A percentile compares a stretch with the other conserved stretches of the same genome.
phyloP scores from a whole-genome alignment of 1,140 invertebrate genomes.

The Drosophila navojoa region DNA sequence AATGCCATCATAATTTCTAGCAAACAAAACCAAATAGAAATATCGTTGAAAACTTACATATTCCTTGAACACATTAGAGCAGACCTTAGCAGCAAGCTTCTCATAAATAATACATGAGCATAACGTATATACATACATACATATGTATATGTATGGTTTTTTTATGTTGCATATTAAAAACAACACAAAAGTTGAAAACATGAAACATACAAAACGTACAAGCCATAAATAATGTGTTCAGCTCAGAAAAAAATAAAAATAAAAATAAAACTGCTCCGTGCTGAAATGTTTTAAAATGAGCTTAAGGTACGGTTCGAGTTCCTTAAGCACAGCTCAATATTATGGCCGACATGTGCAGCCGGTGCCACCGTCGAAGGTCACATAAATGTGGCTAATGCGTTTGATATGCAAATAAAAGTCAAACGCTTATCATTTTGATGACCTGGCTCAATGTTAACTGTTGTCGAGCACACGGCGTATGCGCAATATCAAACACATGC shows the following conservation, averaged over 20 bases:
- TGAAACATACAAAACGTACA: slow-evolving; percentile 48
- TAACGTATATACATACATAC: slow-evolving; percentile 13
- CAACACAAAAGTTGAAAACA: neutral
- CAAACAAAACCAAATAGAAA: slow-evolving; percentile 15
- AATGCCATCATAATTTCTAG: slow-evolving; percentile 27
- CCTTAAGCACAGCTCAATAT: slow-evolving; percentile 50
- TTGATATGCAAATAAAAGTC: slow-evolving; percentile 68
- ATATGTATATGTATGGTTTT: neutral
- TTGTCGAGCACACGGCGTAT: slow-evolving; percentile 47
- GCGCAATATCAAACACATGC: slow-evolving; percentile 47
- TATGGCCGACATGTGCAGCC: slow-evolving; percentile 35
- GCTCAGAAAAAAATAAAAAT: slow-evolving; percentile 42
- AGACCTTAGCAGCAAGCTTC: slow-evolving; percentile 15
- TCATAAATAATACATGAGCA: slow-evolving; percentile 53
- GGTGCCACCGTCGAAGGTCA: slow-evolving; percentile 16
- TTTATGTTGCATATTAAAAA: slow-evolving; percentile 41
- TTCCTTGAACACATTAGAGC: slow-evolving; percentile 28
- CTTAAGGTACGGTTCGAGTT: slow-evolving; percentile 38
- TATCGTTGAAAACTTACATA: slow-evolving; percentile 10
- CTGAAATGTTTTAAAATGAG: slow-evolving; percentile 60
- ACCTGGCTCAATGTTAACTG: slow-evolving; percentile 26
- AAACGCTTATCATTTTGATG: slow-evolving; percentile 51
- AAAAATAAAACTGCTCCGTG: slow-evolving; percentile 54
- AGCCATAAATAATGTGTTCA: slow-evolving; percentile 71
- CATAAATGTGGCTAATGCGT: slow-evolving; percentile 61